Evolutionary conservation across 2,113 vertebrate genomes (phyloP).

Genomic region (Muscicapa adusta): DNA sequence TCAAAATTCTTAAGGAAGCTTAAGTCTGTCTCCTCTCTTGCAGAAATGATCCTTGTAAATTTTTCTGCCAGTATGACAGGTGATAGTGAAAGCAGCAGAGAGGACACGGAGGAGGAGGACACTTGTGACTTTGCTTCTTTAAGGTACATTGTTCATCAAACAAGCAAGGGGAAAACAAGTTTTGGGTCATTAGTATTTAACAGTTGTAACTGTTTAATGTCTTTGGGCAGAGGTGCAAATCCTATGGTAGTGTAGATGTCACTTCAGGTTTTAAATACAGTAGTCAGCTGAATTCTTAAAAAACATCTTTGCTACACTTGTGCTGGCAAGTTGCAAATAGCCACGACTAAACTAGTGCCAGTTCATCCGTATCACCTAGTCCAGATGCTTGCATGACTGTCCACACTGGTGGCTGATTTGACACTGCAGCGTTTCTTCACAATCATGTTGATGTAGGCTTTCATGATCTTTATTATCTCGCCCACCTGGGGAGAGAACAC

Average conservation of each 20-base stretch:
- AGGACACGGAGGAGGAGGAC: neutral
- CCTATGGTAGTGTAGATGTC: neutral
- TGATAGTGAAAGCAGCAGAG: constrained; percentile 13
- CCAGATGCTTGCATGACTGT: constrained; percentile 81
- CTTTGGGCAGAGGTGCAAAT: constrained; percentile 41
- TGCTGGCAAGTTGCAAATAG: constrained; percentile 56
- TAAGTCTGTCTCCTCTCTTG: neutral
- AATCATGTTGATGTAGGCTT: constrained; percentile 93
- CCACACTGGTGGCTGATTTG: constrained; percentile 77
- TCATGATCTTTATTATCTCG: constrained; percentile 94
- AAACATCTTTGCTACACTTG: constrained; percentile 62
- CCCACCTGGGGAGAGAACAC: constrained; percentile 75
- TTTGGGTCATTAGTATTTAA: neutral
- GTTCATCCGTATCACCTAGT: constrained; percentile 74
- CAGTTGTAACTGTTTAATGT: neutral
- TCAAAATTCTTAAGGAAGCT: neutral
- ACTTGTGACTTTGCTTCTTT: constrained; percentile 20
- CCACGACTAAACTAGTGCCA: neutral
- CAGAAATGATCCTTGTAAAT: neutral
- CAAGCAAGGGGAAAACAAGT: neutral
- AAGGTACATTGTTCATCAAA: constrained; percentile 10
- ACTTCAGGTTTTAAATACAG: constrained; percentile 6
- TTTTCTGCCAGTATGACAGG: neutral
- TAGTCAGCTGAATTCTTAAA: constrained; percentile 38
- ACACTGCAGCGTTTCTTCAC: constrained; percentile 92